phyloP scores from a whole-genome alignment of 2,797 vertebrate species.

The Pseudotriccus pelzelni region DNA sequence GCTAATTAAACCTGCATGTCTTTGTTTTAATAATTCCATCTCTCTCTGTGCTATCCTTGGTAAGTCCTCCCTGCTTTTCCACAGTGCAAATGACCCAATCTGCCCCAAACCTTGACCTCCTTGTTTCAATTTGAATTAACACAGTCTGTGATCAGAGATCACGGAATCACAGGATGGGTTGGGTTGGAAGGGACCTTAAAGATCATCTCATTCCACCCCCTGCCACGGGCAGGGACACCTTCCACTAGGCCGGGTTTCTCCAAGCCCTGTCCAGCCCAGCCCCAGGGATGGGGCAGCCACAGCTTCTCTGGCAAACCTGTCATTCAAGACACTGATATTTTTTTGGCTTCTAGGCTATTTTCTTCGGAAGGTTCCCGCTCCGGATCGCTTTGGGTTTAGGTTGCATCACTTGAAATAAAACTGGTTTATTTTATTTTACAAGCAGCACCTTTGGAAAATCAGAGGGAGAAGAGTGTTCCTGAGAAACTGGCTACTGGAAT shows the following conservation, averaged over 20 bases:
- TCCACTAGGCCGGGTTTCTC: not conserved
- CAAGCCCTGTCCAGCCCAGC: fast-evolving
- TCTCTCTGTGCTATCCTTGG: not conserved
- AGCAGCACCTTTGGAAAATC: not conserved
- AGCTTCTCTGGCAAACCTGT: not conserved
- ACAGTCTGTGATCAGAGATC: not conserved
- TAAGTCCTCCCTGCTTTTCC: not conserved
- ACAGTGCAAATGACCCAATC: fast-evolving
- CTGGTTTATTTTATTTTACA: not conserved
- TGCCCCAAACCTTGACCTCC: not conserved
- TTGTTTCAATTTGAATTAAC: not conserved
- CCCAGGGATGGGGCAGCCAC: not conserved
- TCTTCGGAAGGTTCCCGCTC: not conserved
- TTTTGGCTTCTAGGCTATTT: not conserved
- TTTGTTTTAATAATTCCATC: not conserved
- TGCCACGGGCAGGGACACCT: not conserved
- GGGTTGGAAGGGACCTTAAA: not conserved
- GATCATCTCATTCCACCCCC: not conserved
- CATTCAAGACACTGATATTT: fast-evolving
- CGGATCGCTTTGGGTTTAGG: not conserved
- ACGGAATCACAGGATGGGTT: not conserved
- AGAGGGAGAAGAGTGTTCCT: not conserved
- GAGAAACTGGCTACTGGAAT: not conserved
- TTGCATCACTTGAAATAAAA: not conserved
- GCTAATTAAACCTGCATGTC: fast-evolving